Base-by-base conservation (phyloP, 2,888 invertebrate species). In the Aleiodes leptofemur region DNA sequence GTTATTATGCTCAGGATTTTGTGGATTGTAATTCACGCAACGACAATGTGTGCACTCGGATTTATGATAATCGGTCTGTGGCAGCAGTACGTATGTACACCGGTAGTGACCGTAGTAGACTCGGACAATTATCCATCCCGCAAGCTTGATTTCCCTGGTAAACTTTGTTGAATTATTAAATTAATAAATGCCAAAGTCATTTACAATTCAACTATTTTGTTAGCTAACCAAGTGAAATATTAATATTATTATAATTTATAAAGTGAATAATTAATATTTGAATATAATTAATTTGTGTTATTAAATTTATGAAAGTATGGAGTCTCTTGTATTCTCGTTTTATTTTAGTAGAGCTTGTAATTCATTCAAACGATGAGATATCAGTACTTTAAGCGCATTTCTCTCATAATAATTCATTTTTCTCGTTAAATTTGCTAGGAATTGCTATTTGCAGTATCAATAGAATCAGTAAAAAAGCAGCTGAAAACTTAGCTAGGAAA, bases 61-160 rank as follows among this genome's bases (percentile, higher is more conserved):
- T 61, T 11, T 53, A n/a, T 77, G 16, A 74, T 81, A 9, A 66
- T 64, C 14, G 16, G 68, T 9, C 70, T 77, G 14, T 80, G 75
- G 23, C 6, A n/a, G 1, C 79, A 80, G 7, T 83, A 78, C 61
- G 1, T 68, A 0, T 34, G 71, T 1, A 76, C 77, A 14, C 79
- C 81, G 0, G 78, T 83, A 29, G 50, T 79, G 0, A 81, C 81
- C 13, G 73, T 73, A 13, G 69, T 77, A 14, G 78, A 80, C 13
- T 72, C 79, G n/a, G 79, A 81, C 14, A 73, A 73, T 77, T 79
- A 79, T 57, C 79, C 77, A 6, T 79, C 80, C 8, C 29, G 73
- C 16, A 5, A 74, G 9, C 55, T 85, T 66, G 50, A 78, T 9
- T 82, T 82, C 53, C 85, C 85, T n/a, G 83, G 82, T 83, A 79